phyloP scores from a whole-genome alignment of 1,140 invertebrate species.

The Uloborus diversus region DNA sequence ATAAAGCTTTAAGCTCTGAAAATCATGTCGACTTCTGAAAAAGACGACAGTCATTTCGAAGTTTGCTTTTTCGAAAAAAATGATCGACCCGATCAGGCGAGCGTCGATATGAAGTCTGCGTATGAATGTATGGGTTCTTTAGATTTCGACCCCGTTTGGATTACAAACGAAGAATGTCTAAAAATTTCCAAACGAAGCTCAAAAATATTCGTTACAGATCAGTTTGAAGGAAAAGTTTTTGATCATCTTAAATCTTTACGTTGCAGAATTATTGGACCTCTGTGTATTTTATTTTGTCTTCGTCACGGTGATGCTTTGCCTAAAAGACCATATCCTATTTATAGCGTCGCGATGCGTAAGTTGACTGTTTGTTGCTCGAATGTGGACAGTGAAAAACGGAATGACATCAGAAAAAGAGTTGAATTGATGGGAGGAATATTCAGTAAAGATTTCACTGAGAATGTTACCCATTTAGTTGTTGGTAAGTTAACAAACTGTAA shows the following conservation, averaged over 20 bases:
- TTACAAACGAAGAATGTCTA: slow-evolving; percentile 67
- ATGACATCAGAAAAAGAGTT: slow-evolving; percentile 75
- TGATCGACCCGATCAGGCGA: background rate
- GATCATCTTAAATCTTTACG: slow-evolving; percentile 69
- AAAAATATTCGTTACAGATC: slow-evolving; percentile 79
- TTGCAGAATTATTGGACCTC: slow-evolving; percentile 79
- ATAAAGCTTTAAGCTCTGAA: too few relatives aligned
- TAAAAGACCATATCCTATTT: slow-evolving; percentile 78
- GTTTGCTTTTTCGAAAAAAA: slow-evolving; percentile 19
- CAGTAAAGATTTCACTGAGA: slow-evolving; percentile 74
- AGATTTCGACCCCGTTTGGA: slow-evolving; percentile 68
- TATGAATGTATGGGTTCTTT: slow-evolving; percentile 69
- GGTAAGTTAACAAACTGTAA: too few relatives aligned
- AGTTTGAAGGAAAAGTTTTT: slow-evolving; percentile 78
- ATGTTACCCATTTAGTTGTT: slow-evolving; percentile 84
- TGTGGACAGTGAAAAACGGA: slow-evolving; percentile 71
- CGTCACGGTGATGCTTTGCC: slow-evolving; percentile 77
- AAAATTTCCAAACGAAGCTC: slow-evolving; percentile 71
- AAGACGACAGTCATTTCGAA: too few relatives aligned
- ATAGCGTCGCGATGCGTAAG: slow-evolving; percentile 81
- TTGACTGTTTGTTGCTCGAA: slow-evolving; percentile 78
- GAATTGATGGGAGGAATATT: slow-evolving; percentile 85
- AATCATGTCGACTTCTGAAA: too few relatives aligned
- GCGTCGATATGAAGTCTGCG: slow-evolving; percentile 24
- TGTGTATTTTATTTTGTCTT: slow-evolving; percentile 79